phyloP scores from a whole-genome alignment of 2,113 vertebrate genomes.

The Oophaga pumilio region DNA sequence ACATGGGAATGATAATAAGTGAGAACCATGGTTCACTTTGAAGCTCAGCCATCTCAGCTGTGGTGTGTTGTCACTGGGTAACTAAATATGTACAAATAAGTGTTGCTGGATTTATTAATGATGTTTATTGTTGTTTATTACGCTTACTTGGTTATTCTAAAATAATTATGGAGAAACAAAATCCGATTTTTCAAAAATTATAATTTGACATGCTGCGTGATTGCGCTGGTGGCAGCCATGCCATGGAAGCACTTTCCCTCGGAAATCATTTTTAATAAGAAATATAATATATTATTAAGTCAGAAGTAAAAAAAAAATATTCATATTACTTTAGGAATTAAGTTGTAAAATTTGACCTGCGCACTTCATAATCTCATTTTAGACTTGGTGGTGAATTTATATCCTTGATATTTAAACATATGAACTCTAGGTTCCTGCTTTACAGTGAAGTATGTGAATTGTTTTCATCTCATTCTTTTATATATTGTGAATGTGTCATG shows the following conservation, averaged over 20 bases:
- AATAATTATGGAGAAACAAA: no score
- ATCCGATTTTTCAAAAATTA: no score
- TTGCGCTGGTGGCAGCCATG: not conserved
- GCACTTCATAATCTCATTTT: not conserved
- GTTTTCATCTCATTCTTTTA: not conserved
- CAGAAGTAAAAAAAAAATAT: not conserved
- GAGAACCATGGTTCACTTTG: no score
- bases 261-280: not conserved
- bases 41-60: no score
- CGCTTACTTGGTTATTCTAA: no score
- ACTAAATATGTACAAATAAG: no score
- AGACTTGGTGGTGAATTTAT: not conserved
- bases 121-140: no score
- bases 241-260: not conserved
- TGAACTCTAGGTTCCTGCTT: not conserved
- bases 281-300: not conserved
- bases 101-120: no score
- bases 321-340: not conserved
- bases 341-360: not conserved
- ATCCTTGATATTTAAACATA: not conserved
- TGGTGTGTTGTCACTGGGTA: no score
- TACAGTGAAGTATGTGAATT: not conserved
- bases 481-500: not conserved
- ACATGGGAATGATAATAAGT: no score
- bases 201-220: no score